Conservation (phyloP, 2,888 invertebrate species). For the Aleiodes testaceus region DNA sequence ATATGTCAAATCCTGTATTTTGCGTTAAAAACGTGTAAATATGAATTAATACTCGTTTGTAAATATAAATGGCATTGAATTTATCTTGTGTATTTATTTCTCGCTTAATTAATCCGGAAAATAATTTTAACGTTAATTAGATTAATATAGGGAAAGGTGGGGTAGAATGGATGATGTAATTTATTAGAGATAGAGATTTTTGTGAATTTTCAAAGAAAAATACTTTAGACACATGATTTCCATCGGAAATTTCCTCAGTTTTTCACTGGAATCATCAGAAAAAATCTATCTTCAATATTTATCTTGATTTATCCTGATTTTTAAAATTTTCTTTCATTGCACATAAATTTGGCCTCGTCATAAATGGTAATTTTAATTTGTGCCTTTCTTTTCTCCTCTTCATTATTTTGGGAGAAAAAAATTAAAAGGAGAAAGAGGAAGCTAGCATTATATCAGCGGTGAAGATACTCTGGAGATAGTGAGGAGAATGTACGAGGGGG, state of each 20-base stretch:
- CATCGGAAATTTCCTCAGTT: too few relatives aligned
- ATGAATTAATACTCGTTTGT: constrained; percentile 59
- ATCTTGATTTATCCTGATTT: too few relatives aligned
- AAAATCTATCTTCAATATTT: too few relatives aligned
- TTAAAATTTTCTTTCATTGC: neutral
- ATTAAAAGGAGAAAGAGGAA: constrained; percentile 4
- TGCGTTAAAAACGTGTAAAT: constrained; percentile 63
- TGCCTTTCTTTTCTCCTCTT: neutral
- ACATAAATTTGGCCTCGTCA: neutral
- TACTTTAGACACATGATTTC: too few relatives aligned
- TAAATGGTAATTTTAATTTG: constrained; percentile 14
- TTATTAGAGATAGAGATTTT: too few relatives aligned
- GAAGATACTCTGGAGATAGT: constrained; percentile 46
- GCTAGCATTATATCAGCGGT: constrained; percentile 24
- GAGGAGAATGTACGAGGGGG: constrained; percentile 52
- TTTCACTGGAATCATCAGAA: too few relatives aligned
- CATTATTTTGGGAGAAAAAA: neutral
- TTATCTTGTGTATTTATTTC: neutral
- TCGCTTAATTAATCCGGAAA: neutral
- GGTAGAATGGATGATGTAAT: too few relatives aligned
- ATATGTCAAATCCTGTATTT: constrained; percentile 37
- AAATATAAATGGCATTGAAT: constrained; percentile 51
- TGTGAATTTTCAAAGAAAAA: too few relatives aligned
- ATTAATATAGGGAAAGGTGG: too few relatives aligned
- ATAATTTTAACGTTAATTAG: neutral